Conservation (phyloP, 2,888 invertebrate genomes). For the Ophonus ardosiacus region DNA sequence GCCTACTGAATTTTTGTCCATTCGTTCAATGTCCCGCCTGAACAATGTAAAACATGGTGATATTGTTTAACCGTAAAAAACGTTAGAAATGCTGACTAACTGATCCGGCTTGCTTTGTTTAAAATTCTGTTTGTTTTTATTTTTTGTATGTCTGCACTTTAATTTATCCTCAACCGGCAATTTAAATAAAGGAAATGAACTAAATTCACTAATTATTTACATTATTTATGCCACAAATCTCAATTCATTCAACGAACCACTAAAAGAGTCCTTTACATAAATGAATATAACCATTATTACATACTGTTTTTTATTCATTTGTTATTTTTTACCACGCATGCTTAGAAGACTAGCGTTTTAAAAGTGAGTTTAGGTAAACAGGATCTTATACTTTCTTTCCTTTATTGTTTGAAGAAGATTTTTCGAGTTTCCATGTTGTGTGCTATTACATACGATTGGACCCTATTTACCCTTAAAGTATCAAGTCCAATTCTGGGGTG, state of each 20-base stretch:
- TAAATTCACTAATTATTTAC: conserved; percentile 13
- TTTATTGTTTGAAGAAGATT: too few species aligned
- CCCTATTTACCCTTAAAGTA: too few species aligned
- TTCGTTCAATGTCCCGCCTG: conserved; percentile 55
- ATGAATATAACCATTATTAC: neutral
- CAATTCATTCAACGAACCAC: neutral
- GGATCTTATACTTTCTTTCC: too few species aligned
- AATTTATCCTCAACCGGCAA: conserved; percentile 52
- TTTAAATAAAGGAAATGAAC: conserved; percentile 48
- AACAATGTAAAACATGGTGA: conserved; percentile 56
- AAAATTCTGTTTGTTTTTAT: conserved; percentile 57
- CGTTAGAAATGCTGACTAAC: conserved; percentile 59
- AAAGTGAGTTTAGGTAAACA: too few species aligned
- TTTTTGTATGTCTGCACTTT: conserved; percentile 58
- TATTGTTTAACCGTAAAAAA: conserved; percentile 59
- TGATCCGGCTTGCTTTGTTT: conserved; percentile 57
- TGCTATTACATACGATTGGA: too few species aligned
- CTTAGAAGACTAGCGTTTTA: too few species aligned
- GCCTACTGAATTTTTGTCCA: conserved; percentile 55
- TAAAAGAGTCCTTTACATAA: neutral
- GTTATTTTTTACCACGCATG: too few species aligned
- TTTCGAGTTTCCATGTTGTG: too few species aligned
- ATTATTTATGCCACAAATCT: conserved; percentile 22
- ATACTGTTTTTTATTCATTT: too few species aligned
- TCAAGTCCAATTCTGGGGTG: too few species aligned